These are phyloP conservation scores for Teinopalpus imperialis DNA, from an alignment of 2,888 invertebrate genomes.

Conservation along the genomic window DNA sequence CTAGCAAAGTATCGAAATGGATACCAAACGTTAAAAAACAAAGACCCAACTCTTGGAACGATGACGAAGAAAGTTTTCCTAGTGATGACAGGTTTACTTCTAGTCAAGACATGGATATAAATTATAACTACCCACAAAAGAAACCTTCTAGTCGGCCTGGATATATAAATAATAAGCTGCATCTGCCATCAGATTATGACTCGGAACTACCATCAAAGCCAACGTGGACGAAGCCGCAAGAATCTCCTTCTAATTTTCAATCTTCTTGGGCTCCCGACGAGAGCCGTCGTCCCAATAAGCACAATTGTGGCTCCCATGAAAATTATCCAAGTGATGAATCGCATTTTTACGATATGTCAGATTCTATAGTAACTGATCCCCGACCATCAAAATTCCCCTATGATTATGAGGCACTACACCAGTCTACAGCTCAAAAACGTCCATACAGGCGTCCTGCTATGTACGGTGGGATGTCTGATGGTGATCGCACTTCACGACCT, in stretches of 20 bases:
- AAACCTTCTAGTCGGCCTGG: constrained; percentile 63
- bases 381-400: constrained; percentile 74
- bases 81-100: constrained; percentile 42
- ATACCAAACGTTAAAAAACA: constrained; percentile 83
- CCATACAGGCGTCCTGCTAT: constrained; percentile 70
- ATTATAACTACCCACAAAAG: constrained; percentile 58
- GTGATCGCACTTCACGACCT: constrained; percentile 82
- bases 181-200: constrained; percentile 58
- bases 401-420: constrained; percentile 69
- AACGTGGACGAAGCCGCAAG: constrained; percentile 61
- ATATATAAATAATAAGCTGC: constrained; percentile 65
- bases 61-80: constrained; percentile 56
- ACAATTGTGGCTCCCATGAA: constrained; percentile 67
- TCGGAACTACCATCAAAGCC: constrained; percentile 67
- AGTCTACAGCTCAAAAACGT: constrained; percentile 53
- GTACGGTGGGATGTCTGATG: constrained; percentile 69
- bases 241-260: constrained; percentile 47
- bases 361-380: constrained; percentile 72
- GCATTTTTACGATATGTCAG: constrained; percentile 65
- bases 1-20: constrained; percentile 91
- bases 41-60: constrained; percentile 69
- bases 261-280: constrained; percentile 68
- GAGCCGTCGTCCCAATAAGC: constrained; percentile 63
- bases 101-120: constrained; percentile 49
- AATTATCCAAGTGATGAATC: constrained; percentile 53